Percentiles rank a stretch among this genome's conserved stretches.
phyloP scores from a whole-genome alignment of 2,113 vertebrate genomes.

The Crotalus tigris region DNA sequence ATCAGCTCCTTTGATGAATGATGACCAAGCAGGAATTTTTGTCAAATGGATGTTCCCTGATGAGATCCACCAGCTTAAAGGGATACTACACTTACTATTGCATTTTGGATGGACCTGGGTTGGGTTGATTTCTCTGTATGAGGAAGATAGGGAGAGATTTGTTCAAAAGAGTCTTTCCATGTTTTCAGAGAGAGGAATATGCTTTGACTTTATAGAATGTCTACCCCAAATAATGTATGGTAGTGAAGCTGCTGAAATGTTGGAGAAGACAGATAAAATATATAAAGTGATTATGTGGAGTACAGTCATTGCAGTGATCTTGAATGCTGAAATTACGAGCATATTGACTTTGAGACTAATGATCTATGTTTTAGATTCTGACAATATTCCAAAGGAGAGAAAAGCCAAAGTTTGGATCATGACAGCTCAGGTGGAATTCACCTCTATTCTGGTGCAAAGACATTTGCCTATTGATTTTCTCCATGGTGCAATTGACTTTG shows the following conservation, averaged over 20 bases:
- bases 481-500: too few species aligned
- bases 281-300: neutral
- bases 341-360: too few species aligned
- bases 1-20: neutral
- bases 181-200: neutral
- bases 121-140: neutral
- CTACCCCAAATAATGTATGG: neutral
- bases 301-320: neutral
- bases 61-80: neutral
- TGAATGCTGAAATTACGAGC: neutral
- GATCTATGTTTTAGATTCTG: too few species aligned
- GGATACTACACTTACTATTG: neutral
- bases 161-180: neutral
- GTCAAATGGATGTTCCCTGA: neutral
- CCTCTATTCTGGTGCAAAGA: neutral
- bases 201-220: neutral
- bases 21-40: neutral
- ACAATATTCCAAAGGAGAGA: neutral
- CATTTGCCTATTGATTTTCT: too few species aligned
- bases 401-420: neutral
- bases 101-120: neutral
- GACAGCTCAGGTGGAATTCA: neutral
- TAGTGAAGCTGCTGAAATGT: neutral
- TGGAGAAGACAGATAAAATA: neutral
- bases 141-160: neutral